Percentiles rank a stretch among this genome's conserved stretches.
Evolutionary conservation across 2,113 vertebrate genomes (phyloP).

Genomic region (Epinephelus cyanopodus): DNA sequence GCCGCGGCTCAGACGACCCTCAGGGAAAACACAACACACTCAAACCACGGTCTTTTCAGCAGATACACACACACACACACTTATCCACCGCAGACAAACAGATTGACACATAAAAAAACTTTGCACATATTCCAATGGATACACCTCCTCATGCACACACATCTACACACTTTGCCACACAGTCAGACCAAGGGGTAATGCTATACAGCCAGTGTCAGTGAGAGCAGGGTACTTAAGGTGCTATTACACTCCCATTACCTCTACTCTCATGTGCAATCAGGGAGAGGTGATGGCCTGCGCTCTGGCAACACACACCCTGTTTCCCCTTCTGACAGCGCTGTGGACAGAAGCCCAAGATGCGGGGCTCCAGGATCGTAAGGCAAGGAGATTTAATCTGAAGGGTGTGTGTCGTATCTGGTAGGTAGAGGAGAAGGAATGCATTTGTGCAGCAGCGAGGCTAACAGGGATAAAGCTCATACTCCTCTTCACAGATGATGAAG

Average conservation of each 20-base stretch:
- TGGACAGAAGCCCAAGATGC: constrained; percentile 64
- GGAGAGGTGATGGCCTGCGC: constrained; percentile 87
- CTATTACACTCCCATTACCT: constrained; percentile 85
- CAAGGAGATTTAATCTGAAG: constrained; percentile 77
- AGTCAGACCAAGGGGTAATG: constrained; percentile 73
- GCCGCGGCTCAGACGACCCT: constrained; percentile 77
- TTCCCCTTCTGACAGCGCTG: constrained; percentile 90
- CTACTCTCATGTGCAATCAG: constrained; percentile 84
- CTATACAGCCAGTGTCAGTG: constrained; percentile 81
- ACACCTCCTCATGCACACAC: constrained; percentile 28
- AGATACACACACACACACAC: constrained; percentile 32
- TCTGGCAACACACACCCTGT: constrained; percentile 87
- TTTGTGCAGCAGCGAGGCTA: constrained; percentile 35
- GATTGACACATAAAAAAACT: constrained; percentile 58
- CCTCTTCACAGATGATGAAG: constrained; percentile 70
- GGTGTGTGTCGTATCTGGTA: constrained; percentile 42
- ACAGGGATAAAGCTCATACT: constrained; percentile 29
- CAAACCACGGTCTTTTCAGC: constrained; percentile 62
- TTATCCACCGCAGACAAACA: constrained; percentile 57
- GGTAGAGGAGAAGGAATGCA: constrained; percentile 29
- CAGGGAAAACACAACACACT: constrained; percentile 80
- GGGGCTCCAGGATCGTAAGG: constrained; percentile 47
- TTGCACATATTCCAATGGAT: constrained; percentile 56
- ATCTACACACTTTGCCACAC: constrained; percentile 55
- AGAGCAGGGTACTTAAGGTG: constrained; percentile 83